phyloP scores from a whole-genome alignment of 1,140 invertebrate species.

The Frieseomelitta varia region DNA sequence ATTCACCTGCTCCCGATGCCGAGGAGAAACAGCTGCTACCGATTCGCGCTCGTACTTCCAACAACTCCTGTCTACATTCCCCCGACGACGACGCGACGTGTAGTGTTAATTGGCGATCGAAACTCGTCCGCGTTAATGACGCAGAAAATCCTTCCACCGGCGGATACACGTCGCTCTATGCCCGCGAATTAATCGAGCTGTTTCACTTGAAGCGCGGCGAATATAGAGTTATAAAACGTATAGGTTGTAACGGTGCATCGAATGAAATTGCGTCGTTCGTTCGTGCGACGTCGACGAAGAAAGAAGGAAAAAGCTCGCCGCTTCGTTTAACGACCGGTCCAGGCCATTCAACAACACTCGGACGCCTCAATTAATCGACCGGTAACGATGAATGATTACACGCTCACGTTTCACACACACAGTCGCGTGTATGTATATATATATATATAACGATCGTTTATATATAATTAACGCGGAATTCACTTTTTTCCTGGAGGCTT shows the following conservation, averaged over 20 bases:
- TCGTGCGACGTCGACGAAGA: background rate
- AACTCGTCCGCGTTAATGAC: background rate
- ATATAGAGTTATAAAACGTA: slow-evolving; percentile 29
- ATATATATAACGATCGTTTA: background rate
- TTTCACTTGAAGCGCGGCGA: slow-evolving; percentile 9
- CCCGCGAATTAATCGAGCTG: slow-evolving; percentile 39
- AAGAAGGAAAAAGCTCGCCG: background rate
- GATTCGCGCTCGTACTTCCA: slow-evolving; percentile 36
- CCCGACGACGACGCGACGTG: background rate
- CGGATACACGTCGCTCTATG: background rate
- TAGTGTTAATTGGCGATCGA: slow-evolving; percentile 36
- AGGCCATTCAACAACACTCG: slow-evolving; percentile 18
- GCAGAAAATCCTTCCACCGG: background rate
- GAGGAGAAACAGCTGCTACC: slow-evolving; percentile 72
- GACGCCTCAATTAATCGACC: slow-evolving; percentile 40
- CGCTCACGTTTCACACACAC: slow-evolving; percentile 15
- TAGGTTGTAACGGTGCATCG: slow-evolving; percentile 3
- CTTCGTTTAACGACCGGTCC: slow-evolving; percentile 13
- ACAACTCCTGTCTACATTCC: background rate
- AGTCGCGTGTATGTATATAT: too few relatives aligned
- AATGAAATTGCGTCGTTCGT: slow-evolving; percentile 23
- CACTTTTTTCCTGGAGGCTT: background rate
- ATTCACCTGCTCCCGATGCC: slow-evolving; percentile 70
- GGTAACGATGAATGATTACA: slow-evolving; percentile 52
- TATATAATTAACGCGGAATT: slow-evolving; percentile 35